These are phyloP conservation scores for Accipiter virgatus DNA, from an alignment of 2,113 vertebrate genomes.

Conservation along the genomic window DNA sequence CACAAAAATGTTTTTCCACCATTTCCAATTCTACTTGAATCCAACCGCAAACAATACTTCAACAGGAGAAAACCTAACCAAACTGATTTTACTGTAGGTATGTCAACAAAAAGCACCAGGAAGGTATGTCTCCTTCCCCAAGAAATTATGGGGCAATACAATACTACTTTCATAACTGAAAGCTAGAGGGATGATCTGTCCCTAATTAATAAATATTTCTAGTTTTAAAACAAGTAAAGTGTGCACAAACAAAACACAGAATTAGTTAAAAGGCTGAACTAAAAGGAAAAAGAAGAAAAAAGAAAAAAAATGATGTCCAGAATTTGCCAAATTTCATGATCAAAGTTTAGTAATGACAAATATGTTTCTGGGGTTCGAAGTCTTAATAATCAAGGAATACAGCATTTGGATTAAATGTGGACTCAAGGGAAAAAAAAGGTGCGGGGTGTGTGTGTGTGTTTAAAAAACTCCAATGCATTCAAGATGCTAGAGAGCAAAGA, in stretches of 20 bases:
- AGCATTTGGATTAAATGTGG: constrained; percentile 31
- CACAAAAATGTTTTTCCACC: not conserved
- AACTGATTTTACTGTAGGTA: not conserved
- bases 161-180: not conserved
- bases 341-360: constrained; percentile 3
- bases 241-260: not conserved
- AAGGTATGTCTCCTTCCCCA: not conserved
- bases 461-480: constrained; percentile 20
- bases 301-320: not conserved
- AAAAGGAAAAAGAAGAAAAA: not conserved
- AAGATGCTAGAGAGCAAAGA: constrained; percentile 60
- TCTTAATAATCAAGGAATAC: not conserved
- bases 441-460: no score
- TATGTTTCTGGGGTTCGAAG: not conserved
- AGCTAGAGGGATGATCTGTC: not conserved
- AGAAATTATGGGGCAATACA: not conserved
- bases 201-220: not conserved
- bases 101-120: not conserved
- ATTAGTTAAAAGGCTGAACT: not conserved
- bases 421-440: not conserved
- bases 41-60: not conserved
- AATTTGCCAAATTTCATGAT: not conserved
- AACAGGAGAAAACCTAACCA: not conserved
- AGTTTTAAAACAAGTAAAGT: not conserved
- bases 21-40: not conserved